Percentiles rank a stretch among this genome's conserved stretches.
phyloP scores from a whole-genome alignment of 2,113 vertebrate genomes.

The Gadus chalcogrammus region DNA sequence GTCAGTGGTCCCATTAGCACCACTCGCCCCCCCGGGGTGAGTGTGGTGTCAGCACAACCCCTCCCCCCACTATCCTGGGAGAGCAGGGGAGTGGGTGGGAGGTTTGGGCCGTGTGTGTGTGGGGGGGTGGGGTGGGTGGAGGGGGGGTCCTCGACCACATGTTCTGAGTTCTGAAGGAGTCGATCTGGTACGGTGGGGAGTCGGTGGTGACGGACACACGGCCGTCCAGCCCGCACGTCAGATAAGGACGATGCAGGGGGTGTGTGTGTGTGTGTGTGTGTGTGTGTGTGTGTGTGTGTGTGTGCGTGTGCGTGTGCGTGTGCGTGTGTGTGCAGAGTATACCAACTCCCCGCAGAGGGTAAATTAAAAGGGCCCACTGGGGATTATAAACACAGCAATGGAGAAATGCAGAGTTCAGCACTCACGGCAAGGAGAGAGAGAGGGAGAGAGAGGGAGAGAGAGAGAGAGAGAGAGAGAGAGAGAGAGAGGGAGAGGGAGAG shows the following conservation, averaged over 20 bases:
- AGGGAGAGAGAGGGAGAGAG: background rate
- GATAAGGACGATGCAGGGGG: too few relatives aligned
- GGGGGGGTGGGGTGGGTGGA: background rate
- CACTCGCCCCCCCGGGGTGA: slow-evolving; percentile 47
- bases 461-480: slow-evolving; percentile 41
- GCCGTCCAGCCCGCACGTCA: too few relatives aligned
- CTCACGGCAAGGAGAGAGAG: slow-evolving; percentile 38
- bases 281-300: too few relatives aligned
- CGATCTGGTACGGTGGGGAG: too few relatives aligned
- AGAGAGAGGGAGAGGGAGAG: slow-evolving; percentile 38
- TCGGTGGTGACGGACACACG: too few relatives aligned
- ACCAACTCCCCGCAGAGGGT: slow-evolving; percentile 13
- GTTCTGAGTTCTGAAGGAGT: too few relatives aligned
- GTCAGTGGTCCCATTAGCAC: slow-evolving; percentile 48
- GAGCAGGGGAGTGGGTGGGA: background rate
- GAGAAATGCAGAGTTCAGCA: slow-evolving; percentile 67
- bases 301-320: background rate
- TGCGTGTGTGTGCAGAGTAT: slow-evolving; percentile 5
- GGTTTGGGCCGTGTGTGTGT: too few relatives aligned
- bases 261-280: too few relatives aligned
- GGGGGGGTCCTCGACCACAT: too few relatives aligned
- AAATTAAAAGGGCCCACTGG: slow-evolving; percentile 35
- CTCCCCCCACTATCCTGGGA: slow-evolving; percentile 1
- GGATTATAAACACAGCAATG: slow-evolving; percentile 62
- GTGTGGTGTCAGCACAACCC: slow-evolving; percentile 48